Base-by-base conservation (phyloP, 2,888 invertebrate genomes). In the Anthophora plumipes region DNA sequence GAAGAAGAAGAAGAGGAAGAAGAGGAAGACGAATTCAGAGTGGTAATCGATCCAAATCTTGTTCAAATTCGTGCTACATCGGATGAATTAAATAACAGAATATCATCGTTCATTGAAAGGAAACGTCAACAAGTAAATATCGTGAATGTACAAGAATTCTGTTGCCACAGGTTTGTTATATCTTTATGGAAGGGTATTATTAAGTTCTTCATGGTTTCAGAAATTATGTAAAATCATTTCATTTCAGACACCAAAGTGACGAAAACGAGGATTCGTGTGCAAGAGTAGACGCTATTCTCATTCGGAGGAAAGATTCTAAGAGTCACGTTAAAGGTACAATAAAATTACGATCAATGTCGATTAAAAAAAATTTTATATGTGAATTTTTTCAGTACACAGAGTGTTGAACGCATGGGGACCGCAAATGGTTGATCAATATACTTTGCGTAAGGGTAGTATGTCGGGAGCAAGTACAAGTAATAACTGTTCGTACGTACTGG, bases 141-240 rank as follows among this genome's bases (percentile, higher is more conserved):
- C 9, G 95, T 95, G 81, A 98, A 98, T 91, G 94, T 96, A 25
- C 95, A 96, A 84, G 97, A 97, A 91, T 98, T 97, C 91, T 96
- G 96, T 83, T 89, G 89, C 60, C 89, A 91, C 86, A 91, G 92
- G 92, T 92, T 77, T 57, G 88, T 86, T 63, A 14, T 41, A 63
- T 0, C 25, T 54, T 8, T 14, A 31, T 31, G 20, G 25, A 48
- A 11, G 7, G 20, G 17, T 22, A 25, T 4, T 43, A 11, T 4
- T 37, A n/a, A 43, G 7, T 25, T 17, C 12, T 39, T 55, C 7
- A 17, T 9, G 2, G 6, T 25, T 17, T 48, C 43, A 39, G 8
- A 31, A 20, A 41, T 1, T 31, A 4, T 50, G 20, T 20, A 52
- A 22, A 43, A 11, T 59, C 41, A 20, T 31, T 60, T 59, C 50